phyloP scores from a whole-genome alignment of 2,888 invertebrate species.

The Carcina quercana region DNA sequence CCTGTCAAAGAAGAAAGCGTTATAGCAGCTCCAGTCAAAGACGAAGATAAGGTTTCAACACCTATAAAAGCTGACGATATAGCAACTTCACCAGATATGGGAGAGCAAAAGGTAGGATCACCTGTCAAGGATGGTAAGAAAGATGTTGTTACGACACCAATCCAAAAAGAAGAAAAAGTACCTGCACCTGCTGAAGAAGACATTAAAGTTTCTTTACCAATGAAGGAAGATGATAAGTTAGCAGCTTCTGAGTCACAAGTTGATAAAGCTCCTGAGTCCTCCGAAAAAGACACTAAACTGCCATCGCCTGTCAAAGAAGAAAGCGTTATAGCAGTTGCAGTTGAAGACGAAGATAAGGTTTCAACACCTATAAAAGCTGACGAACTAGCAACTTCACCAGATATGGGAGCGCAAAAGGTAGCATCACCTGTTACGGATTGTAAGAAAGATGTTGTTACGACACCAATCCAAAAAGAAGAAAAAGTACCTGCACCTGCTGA shows the following conservation, averaged over 20 bases:
- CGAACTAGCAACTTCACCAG: too few relatives aligned
- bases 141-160: neutral
- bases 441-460: constrained; percentile 2
- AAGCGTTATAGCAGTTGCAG: too few relatives aligned
- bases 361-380: constrained; percentile 1
- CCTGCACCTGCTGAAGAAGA: neutral
- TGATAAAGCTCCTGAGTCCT: neutral
- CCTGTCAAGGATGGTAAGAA: neutral
- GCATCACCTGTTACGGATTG: too few relatives aligned
- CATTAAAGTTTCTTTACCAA: neutral
- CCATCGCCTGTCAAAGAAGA: neutral
- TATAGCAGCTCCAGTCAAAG: too few relatives aligned
- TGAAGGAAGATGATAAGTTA: neutral
- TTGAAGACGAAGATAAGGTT: neutral
- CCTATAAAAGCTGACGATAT: neutral
- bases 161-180: neutral
- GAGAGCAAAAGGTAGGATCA: too few relatives aligned
- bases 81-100: too few relatives aligned
- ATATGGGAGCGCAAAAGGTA: too few relatives aligned
- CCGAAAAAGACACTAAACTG: neutral
- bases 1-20: too few relatives aligned
- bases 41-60: too few relatives aligned
- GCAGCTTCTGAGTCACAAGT: neutral
- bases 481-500: neutral
- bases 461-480: too few relatives aligned